Evolutionary conservation across 2,797 vertebrate genomes (phyloP).

Genomic region (Syngnathus rostellatus): DNA sequence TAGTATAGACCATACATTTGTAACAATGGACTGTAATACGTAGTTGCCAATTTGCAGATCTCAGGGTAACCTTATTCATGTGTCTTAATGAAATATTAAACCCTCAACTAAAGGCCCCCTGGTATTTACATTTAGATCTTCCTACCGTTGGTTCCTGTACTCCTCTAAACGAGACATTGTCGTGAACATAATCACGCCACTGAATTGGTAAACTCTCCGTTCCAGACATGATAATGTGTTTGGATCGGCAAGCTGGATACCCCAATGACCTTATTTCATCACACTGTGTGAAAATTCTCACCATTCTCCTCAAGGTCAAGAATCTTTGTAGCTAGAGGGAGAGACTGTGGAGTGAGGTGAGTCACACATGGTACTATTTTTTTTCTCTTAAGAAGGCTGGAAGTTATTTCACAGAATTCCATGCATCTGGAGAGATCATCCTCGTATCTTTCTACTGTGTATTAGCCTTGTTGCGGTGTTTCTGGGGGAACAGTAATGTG

Average conservation of each 20-base stretch:
- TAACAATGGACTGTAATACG: neutral
- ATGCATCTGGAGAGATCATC: neutral
- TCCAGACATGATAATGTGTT: neutral
- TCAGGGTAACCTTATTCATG: neutral
- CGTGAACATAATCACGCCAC: neutral
- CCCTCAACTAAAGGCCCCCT: neutral
- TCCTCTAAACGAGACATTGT: neutral
- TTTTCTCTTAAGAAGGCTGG: neutral
- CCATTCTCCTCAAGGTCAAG: constrained; percentile 42
- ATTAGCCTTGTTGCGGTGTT: constrained; percentile 2
- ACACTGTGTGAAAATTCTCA: constrained; percentile 37
- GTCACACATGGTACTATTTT: neutral
- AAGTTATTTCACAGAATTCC: neutral
- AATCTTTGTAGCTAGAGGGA: constrained; percentile 43
- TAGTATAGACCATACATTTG: neutral
- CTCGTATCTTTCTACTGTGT: constrained; percentile 1
- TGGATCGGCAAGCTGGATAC: neutral
- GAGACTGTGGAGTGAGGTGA: constrained; percentile 19
- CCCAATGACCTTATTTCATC: constrained; percentile 18
- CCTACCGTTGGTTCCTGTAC: neutral
- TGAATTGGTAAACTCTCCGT: neutral
- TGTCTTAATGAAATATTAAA: neutral
- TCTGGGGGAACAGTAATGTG: neutral
- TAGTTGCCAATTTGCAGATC: neutral
- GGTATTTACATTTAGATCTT: neutral